Base-by-base conservation (phyloP, 2,888 invertebrate species). In the Eilema sororculum region DNA sequence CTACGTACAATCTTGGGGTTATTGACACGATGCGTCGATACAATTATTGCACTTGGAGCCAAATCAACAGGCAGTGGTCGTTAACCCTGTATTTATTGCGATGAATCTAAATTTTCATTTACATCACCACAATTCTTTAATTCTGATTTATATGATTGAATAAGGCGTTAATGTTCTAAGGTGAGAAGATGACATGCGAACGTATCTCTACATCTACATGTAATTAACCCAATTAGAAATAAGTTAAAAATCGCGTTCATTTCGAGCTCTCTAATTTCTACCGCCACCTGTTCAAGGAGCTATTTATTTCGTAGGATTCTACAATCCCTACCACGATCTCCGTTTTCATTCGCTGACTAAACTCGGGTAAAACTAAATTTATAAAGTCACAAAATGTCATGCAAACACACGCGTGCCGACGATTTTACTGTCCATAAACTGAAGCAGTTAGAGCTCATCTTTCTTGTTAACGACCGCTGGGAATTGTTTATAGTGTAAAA, bases 401-500 rank as follows among this genome's bases (percentile, higher is more conserved):
- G 78, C 83, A 84, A 78, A 81, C 84, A 84, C 84, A 86, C 84
- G 89, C 93, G 93, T 91, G 93, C 92, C 91, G 87, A 87, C 89
- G 86, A 91, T 85, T 95, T 95, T 93, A 95, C 89, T 91, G 92
- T 88, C 93, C 91, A 95, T 95, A 95, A 95, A 95, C 89, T 79
- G 86, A 88, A 89, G 87, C 89, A 88, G 90, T 93, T 92, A 95
- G 90, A 92, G 93, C 92, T 91, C 95, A 95, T 95, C 93, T 94
- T 92, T 95, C 95, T 94, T 95, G 85, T 95, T 95, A 95, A 95
- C 93, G 95, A 93, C 78, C 91, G 79, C 78, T 80, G 83, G 78
- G 91, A 90, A 95, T 92, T 93, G 93, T 95, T 95, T 94, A 95
- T 93, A 89, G 93, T 91, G 87, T 91, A 92, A 94, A 93, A 93